phyloP scores from a whole-genome alignment of 1,140 invertebrate genomes.

The Muscidifurax raptorellus region DNA sequence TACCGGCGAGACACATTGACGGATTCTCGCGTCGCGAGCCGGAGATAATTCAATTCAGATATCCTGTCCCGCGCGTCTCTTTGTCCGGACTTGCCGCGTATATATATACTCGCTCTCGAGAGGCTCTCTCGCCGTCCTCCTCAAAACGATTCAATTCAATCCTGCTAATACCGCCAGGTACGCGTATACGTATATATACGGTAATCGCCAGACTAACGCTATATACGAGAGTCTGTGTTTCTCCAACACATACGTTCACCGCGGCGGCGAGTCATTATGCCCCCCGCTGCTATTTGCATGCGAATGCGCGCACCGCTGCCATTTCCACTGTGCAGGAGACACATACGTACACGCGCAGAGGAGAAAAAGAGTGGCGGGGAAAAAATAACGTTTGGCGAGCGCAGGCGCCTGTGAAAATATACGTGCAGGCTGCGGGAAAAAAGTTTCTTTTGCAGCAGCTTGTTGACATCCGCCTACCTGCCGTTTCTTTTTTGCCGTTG shows the following conservation, averaged over 20 bases:
- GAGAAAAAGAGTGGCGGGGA: neutral
- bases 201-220: neutral
- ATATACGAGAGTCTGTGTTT: too few relatives aligned
- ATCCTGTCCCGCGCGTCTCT: neutral
- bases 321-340: neutral
- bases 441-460: slow-evolving; percentile 9
- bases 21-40: slow-evolving; percentile 1
- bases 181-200: neutral
- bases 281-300: slow-evolving; percentile 27
- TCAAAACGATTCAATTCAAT: slow-evolving; percentile 36
- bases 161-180: slow-evolving; percentile 18
- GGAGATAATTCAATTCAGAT: slow-evolving; percentile 29
- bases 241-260: neutral
- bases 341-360: neutral
- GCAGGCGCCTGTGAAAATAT: neutral
- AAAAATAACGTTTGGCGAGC: slow-evolving; percentile 11
- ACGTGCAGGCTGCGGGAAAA: neutral
- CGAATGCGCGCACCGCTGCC: neutral
- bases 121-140: neutral
- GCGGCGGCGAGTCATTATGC: neutral
- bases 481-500: too few relatives aligned
- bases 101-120: neutral
- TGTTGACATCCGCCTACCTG: slow-evolving; percentile 31
- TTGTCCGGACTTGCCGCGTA: neutral
- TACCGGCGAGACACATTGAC: slow-evolving; percentile 26